Evolutionary conservation across 2,888 invertebrate species (phyloP).

Genomic region (Mythimna ferrago): DNA sequence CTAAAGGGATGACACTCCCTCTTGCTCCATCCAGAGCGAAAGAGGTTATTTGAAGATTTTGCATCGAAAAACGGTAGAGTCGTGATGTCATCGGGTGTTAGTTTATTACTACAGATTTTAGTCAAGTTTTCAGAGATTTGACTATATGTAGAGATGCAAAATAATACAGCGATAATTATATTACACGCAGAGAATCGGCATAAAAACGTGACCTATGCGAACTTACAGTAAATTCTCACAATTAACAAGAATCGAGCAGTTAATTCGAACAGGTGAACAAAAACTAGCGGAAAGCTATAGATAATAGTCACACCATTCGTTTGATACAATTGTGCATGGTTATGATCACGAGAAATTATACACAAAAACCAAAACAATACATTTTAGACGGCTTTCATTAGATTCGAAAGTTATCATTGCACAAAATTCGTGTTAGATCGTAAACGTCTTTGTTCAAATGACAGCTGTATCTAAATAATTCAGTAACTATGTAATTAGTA

Average conservation of each 20-base stretch:
- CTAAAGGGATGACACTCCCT: too few species aligned
- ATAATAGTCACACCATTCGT: slow-evolving; percentile 61
- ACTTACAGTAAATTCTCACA: slow-evolving; percentile 28
- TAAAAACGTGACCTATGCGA: slow-evolving; percentile 38
- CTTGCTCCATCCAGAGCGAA: too few species aligned
- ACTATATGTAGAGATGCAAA: neutral
- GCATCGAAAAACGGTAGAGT: neutral
- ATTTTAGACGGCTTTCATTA: slow-evolving; percentile 66
- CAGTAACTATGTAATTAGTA: slow-evolving; percentile 32
- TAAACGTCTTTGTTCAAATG: slow-evolving; percentile 29
- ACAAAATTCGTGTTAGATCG: slow-evolving; percentile 46
- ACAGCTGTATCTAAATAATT: slow-evolving; percentile 40
- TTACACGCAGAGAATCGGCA: slow-evolving; percentile 11
- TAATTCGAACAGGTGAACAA: slow-evolving; percentile 33
- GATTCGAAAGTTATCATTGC: slow-evolving; percentile 70
- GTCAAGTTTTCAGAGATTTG: neutral
- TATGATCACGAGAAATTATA: slow-evolving; percentile 66
- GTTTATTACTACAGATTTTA: slow-evolving; percentile 5
- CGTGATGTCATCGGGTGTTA: neutral
- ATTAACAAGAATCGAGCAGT: slow-evolving; percentile 29
- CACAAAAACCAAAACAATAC: slow-evolving; percentile 74
- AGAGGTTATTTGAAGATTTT: too few species aligned
- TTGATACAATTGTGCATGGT: slow-evolving; percentile 62
- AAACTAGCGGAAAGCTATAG: slow-evolving; percentile 55
- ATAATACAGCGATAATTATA: neutral